phyloP scores from a whole-genome alignment of 2,113 vertebrate genomes.

The Rhinolophus ferrumequinum region DNA sequence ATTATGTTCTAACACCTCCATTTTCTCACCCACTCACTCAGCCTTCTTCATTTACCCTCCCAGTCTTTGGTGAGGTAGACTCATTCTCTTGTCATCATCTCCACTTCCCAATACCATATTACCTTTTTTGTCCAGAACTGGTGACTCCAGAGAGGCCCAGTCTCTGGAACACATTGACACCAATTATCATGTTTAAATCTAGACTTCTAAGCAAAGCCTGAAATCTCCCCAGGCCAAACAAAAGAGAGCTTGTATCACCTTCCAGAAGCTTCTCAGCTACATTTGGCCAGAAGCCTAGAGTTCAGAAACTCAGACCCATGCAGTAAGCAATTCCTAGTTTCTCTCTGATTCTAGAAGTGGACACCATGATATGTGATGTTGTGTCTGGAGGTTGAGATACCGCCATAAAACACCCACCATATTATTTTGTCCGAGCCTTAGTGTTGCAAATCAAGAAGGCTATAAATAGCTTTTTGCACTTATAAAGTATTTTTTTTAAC shows the following conservation, averaged over 20 bases:
- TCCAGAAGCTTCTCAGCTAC: background rate
- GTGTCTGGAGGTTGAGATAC: slow-evolving; percentile 21
- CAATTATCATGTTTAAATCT: background rate
- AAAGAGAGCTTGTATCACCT: background rate
- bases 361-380: background rate
- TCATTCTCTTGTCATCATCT: background rate
- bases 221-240: background rate
- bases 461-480: slow-evolving; percentile 35
- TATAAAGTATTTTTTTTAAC: background rate
- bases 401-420: slow-evolving; percentile 25
- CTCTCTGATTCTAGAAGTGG: slow-evolving; percentile 11
- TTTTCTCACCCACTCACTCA: slow-evolving; percentile 62
- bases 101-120: background rate
- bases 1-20: slow-evolving; percentile 72
- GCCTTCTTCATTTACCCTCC: slow-evolving; percentile 41
- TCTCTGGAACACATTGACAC: background rate
- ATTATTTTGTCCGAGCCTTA: background rate
- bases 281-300: slow-evolving; percentile 42
- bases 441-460: slow-evolving; percentile 43
- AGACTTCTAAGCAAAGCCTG: background rate
- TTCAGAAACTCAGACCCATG: slow-evolving; percentile 41
- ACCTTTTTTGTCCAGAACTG: background rate
- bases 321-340: slow-evolving; percentile 48
- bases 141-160: background rate
- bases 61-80: background rate